Percentiles rank a stretch among this genome's conserved stretches.
Conservation (phyloP, 1,140 invertebrate species). For the Liolophura sinensis region DNA sequence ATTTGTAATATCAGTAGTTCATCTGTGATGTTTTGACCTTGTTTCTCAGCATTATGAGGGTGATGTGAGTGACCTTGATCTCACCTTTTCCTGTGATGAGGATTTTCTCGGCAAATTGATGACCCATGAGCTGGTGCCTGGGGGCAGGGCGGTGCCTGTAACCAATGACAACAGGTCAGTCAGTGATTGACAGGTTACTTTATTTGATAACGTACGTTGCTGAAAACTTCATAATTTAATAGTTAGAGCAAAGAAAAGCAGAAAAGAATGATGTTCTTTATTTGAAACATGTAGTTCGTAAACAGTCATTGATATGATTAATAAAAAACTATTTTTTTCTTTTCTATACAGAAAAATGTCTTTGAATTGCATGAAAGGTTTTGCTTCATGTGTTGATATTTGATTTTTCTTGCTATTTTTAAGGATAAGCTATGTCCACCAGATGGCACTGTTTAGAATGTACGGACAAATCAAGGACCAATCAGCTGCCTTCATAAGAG, state of each 20-base stretch:
- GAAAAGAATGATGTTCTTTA: too few relatives aligned
- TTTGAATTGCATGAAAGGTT: background rate
- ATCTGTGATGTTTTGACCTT: conserved; percentile 2
- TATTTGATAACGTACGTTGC: too few relatives aligned
- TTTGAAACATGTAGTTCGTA: too few relatives aligned
- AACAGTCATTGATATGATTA: too few relatives aligned
- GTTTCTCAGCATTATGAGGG: conserved; percentile 77
- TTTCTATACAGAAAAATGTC: too few relatives aligned
- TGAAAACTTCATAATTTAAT: too few relatives aligned
- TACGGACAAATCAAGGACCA: conserved; percentile 88
- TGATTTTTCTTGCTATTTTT: conserved; percentile 47
- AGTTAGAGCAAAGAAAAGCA: too few relatives aligned
- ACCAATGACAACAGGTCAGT: conserved; percentile 91
- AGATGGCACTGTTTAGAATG: conserved; percentile 98
- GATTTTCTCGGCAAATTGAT: conserved; percentile 80
- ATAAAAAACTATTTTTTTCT: too few relatives aligned
- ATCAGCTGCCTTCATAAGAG: conserved; percentile 92
- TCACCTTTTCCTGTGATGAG: conserved; percentile 97
- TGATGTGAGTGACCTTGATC: conserved; percentile 89
- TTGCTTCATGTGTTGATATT: background rate
- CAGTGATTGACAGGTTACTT: too few relatives aligned
- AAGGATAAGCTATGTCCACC: conserved; percentile 95
- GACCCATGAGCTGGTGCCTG: conserved; percentile 76
- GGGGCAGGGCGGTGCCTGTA: conserved; percentile 88
- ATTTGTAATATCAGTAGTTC: background rate